These are phyloP conservation scores for Micropterix aruncella DNA, from an alignment of 2,888 invertebrate species.

Conservation along the genomic window DNA sequence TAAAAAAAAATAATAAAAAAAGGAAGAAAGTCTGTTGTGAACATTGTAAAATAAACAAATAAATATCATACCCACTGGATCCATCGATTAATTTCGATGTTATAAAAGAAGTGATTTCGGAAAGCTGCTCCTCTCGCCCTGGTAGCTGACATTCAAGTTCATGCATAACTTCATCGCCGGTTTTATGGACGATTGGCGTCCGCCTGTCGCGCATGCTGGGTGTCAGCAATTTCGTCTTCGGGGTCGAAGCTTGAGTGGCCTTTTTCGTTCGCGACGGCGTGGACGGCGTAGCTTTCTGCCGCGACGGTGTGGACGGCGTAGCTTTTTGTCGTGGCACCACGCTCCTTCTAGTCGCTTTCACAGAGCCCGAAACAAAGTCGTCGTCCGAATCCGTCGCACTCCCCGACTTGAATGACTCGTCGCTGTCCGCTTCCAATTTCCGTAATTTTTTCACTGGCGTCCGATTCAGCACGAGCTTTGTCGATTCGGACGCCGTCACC, in stretches of 20 bases:
- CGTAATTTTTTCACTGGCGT: background rate
- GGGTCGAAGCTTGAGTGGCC: background rate
- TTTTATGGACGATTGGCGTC: constrained; percentile 8
- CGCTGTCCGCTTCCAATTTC: background rate
- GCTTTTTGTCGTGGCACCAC: constrained; percentile 1
- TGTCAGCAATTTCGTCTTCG: constrained; percentile 4
- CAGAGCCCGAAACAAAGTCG: constrained; percentile 9
- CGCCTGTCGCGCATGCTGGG: constrained; percentile 8
- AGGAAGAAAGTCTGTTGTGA: no score
- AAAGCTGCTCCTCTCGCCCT: constrained; percentile 30
- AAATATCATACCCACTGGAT: constrained; percentile 23
- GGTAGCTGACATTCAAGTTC: constrained; percentile 16
- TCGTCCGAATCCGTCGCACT: constrained; percentile 8
- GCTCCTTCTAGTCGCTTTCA: constrained; percentile 5
- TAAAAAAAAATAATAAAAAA: no score
- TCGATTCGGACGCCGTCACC: background rate
- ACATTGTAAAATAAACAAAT: no score
- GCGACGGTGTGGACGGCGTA: constrained; percentile 2
- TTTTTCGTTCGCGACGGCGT: background rate
- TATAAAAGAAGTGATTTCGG: constrained; percentile 32
- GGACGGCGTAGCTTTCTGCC: background rate
- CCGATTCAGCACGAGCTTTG: background rate
- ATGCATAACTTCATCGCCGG: constrained; percentile 2
- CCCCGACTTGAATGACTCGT: background rate
- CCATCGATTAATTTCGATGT: constrained; percentile 24